phyloP scores from a whole-genome alignment of 2,888 invertebrate genomes.

The Byasa hedistus region DNA sequence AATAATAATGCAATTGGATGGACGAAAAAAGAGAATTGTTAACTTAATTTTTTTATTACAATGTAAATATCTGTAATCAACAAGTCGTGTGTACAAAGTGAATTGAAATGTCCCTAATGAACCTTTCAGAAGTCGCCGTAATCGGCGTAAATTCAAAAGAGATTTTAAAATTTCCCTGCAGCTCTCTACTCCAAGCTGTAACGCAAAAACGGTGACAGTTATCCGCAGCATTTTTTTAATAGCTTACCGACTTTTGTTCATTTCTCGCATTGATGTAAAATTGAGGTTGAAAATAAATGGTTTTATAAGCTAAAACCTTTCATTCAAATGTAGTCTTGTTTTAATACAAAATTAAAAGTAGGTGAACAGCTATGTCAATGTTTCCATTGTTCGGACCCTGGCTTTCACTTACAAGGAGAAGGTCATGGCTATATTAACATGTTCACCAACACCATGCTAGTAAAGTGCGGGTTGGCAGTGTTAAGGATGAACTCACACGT shows the following conservation, averaged over 20 bases:
- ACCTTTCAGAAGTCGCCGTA: not conserved
- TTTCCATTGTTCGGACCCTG: no score
- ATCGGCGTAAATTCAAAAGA: slow-evolving; percentile 1
- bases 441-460: no score
- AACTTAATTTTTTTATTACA: not conserved
- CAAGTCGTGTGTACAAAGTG: not conserved
- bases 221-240: not conserved
- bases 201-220: not conserved
- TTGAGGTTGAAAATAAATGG: no score
- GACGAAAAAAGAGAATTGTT: not conserved
- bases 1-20: not conserved
- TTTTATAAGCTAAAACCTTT: no score
- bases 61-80: not conserved
- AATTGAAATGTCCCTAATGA: slow-evolving; percentile 1
- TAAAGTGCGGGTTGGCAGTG: no score
- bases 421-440: no score
- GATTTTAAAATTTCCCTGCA: not conserved
- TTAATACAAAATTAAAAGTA: no score
- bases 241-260: not conserved
- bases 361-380: no score
- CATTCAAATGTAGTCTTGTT: no score
- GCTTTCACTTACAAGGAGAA: no score
- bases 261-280: not conserved
- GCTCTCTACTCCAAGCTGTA: not conserved
- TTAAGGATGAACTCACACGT: no score